phyloP scores from a whole-genome alignment of 2,888 invertebrate genomes.

The Arge pagana region DNA sequence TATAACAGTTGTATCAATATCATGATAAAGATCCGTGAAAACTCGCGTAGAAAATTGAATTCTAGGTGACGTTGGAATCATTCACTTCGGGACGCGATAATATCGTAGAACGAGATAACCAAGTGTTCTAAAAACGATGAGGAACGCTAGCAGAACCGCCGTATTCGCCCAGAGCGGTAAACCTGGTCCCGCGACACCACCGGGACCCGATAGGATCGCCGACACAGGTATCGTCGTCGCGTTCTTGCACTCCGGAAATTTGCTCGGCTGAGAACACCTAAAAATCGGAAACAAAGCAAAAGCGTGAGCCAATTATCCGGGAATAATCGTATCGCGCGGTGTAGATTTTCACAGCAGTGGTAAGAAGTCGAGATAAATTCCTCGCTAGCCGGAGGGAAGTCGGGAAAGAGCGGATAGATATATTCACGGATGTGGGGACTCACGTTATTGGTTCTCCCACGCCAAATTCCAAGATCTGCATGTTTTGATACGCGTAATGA shows the following conservation, averaged over 20 bases:
- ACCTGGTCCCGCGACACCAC: slow-evolving; percentile 60
- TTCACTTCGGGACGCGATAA: slow-evolving; percentile 70
- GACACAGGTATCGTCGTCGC: slow-evolving; percentile 68
- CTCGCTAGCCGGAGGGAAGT: not conserved
- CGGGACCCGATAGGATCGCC: slow-evolving; percentile 70
- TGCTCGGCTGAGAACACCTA: slow-evolving; percentile 72
- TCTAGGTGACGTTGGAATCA: slow-evolving; percentile 25
- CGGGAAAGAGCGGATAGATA: not conserved
- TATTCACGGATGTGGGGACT: slow-evolving; percentile 46
- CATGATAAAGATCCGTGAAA: slow-evolving; percentile 31
- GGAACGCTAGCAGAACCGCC: slow-evolving; percentile 70
- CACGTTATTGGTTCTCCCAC: slow-evolving; percentile 72
- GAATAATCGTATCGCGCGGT: not conserved
- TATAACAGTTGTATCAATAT: slow-evolving; percentile 15
- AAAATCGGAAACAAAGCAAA: slow-evolving; percentile 32
- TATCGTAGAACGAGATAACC: slow-evolving; percentile 76
- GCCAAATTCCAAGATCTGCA: slow-evolving; percentile 78
- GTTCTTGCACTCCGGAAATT: slow-evolving; percentile 67
- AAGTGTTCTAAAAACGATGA: slow-evolving; percentile 71
- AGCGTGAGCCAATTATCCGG: slow-evolving; percentile 1
- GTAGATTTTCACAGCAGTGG: not conserved
- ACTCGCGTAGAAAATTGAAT: slow-evolving; percentile 39
- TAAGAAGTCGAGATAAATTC: not conserved
- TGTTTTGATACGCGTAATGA: slow-evolving; percentile 80
- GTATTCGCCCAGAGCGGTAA: slow-evolving; percentile 76